Evolutionary conservation across 2,888 invertebrate genomes (phyloP).

Genomic region (Cheiracanthium punctorium): DNA sequence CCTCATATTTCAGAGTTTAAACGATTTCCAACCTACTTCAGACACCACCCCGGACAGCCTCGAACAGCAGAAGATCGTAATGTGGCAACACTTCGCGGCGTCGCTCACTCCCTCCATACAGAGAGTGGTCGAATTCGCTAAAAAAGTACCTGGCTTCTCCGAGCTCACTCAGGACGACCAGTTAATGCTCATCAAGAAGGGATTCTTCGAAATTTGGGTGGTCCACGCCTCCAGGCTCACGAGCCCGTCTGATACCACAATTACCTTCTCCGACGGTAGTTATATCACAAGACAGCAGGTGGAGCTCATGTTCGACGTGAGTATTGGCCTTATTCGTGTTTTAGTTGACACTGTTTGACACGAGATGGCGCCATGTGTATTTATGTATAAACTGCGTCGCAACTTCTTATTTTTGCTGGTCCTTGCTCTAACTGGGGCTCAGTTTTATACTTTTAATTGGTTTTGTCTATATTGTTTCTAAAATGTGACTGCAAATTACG

Average conservation of each 20-base stretch:
- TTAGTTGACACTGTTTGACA: no score
- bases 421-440: no score
- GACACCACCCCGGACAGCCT: conserved; percentile 73
- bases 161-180: conserved; percentile 96
- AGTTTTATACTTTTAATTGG: no score
- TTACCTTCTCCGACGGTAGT: conserved; percentile 93
- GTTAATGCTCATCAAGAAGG: conserved; percentile 94
- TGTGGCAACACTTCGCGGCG: conserved; percentile 92
- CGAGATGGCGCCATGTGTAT: no score
- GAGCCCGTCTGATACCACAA: conserved; percentile 81
- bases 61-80: conserved; percentile 85
- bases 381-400: no score
- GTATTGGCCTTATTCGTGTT: no score
- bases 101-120: conserved; percentile 93
- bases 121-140: conserved; percentile 96
- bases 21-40: conserved; percentile 50
- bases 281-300: conserved; percentile 88
- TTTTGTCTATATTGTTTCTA: no score
- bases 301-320: conserved; percentile 90
- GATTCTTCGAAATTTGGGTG: conserved; percentile 97
- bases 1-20: conserved; percentile 71
- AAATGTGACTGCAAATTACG: no score
- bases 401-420: no score
- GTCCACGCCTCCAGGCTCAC: conserved; percentile 89
- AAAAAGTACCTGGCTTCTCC: conserved; percentile 92